phyloP scores from a whole-genome alignment of 2,113 vertebrate species.

The Petroica traversi region DNA sequence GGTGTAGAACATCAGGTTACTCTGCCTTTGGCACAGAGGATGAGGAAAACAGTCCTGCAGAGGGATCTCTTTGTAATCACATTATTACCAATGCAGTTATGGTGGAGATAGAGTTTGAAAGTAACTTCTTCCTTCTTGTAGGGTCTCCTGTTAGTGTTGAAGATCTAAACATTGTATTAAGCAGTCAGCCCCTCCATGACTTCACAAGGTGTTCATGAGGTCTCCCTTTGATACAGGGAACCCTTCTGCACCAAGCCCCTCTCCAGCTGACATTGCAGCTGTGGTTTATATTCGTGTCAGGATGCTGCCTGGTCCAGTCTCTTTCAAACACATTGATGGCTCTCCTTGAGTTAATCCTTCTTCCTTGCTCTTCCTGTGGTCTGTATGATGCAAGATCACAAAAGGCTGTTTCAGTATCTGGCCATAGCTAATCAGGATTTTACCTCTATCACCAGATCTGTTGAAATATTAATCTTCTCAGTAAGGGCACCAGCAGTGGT shows the following conservation, averaged over 20 bases:
- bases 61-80: neutral
- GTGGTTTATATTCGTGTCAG: accelerated
- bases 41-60: neutral
- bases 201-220: neutral
- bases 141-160: neutral
- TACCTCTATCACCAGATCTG: neutral
- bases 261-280: neutral
- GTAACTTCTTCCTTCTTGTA: neutral
- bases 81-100: neutral
- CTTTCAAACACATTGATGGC: neutral
- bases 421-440: neutral
- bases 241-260: neutral
- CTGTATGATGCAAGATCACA: neutral
- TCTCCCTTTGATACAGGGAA: neutral
- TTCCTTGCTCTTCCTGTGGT: neutral
- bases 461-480: neutral
- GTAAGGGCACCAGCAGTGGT: neutral
- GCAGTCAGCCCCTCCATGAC: neutral
- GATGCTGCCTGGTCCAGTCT: neutral
- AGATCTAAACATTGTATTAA: neutral
- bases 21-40: neutral
- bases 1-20: neutral
- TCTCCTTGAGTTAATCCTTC: neutral
- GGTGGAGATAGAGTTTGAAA: neutral
- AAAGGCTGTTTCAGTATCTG: neutral